Evolutionary conservation across 1,140 invertebrate species (phyloP), one percentile per base, ranked within the genome.

Genomic region (Drosophila chauvacae): DNA sequence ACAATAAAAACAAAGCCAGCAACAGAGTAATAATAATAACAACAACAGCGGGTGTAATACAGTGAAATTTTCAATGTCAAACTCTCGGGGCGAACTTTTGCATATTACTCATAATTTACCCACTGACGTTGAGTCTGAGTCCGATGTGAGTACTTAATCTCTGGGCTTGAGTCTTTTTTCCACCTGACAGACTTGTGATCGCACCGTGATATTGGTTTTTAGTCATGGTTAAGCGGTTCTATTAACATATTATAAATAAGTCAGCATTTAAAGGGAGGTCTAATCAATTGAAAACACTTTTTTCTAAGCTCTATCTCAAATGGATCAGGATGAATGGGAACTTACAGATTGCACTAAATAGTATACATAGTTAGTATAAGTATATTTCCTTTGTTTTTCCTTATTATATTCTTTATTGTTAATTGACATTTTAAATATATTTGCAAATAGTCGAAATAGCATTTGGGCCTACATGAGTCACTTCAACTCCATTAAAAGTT

Each of bases 61-160:
- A 80, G 70, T 51, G 57, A 65, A 74, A 81, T 56, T 59, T 77
- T 86, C 83, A 88, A 88, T 88, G 83, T 83, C 80, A 70, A 72
- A 77, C 66, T 84, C 74, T 68, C 56, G 42, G 53, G 55, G 33
- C 57, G 30, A 53, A 33, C 62, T 70, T 51, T 53, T 45, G 47
- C 56, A 64, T 44, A 78, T 74, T 70, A 75, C 48, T 71, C 66
- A 85, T 23, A 55, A 55, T 65, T 68, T 74, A 62, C 59, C 41
- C 42, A 59, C 61, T 41, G 33, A 28, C 48, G 16, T 30, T 60
- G 37, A 30, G 39, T 51, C 48, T 51, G 23, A 28, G 33, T 33
- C 33, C 10, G 33, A 33, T 6, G 18, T 20, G 20, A 23, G n/a
- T 30, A 57, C 35, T 63, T 41, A 63, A 58, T 63, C 60, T 30